Evolutionary conservation across 1,140 invertebrate species (phyloP).

Genomic region (Pogonus chalceus): DNA sequence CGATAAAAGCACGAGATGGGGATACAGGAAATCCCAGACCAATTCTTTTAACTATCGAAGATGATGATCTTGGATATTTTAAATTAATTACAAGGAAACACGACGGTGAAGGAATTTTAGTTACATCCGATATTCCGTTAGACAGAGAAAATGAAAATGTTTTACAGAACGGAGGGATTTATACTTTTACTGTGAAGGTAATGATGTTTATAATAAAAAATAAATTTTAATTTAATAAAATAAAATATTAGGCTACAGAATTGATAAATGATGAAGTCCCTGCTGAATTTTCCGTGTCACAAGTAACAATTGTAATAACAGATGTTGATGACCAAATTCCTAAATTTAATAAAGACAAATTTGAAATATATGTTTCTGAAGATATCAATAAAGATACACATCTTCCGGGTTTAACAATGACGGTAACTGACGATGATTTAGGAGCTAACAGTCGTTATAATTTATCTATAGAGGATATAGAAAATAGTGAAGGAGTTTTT

Average conservation of each 20-base stretch:
- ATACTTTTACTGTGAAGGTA: slow-evolving; percentile 59
- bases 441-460: slow-evolving; percentile 66
- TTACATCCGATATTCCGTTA: slow-evolving; percentile 53
- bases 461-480: slow-evolving; percentile 49
- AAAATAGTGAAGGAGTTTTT: slow-evolving; percentile 52
- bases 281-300: slow-evolving; percentile 53
- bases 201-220: slow-evolving; percentile 3
- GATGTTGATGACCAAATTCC: slow-evolving; percentile 78
- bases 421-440: slow-evolving; percentile 64
- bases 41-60: slow-evolving; percentile 54
- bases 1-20: slow-evolving; percentile 62
- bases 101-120: slow-evolving; percentile 42
- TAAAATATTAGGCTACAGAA: slow-evolving; percentile 52
- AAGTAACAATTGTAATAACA: slow-evolving; percentile 67
- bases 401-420: slow-evolving; percentile 60
- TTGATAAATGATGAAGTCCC: slow-evolving; percentile 59
- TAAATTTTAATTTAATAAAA: neutral
- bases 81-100: slow-evolving; percentile 42
- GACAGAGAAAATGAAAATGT: slow-evolving; percentile 65
- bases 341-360: slow-evolving; percentile 56
- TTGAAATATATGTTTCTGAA: slow-evolving; percentile 64
- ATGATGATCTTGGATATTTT: slow-evolving; percentile 59
- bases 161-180: slow-evolving; percentile 66
- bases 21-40: slow-evolving; percentile 61
- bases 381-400: slow-evolving; percentile 60